A percentile compares a stretch with the other conserved stretches of the same genome.
These are phyloP conservation scores for Streptopelia turtur DNA, from an alignment of 2,797 vertebrate genomes.

Conservation along the genomic window DNA sequence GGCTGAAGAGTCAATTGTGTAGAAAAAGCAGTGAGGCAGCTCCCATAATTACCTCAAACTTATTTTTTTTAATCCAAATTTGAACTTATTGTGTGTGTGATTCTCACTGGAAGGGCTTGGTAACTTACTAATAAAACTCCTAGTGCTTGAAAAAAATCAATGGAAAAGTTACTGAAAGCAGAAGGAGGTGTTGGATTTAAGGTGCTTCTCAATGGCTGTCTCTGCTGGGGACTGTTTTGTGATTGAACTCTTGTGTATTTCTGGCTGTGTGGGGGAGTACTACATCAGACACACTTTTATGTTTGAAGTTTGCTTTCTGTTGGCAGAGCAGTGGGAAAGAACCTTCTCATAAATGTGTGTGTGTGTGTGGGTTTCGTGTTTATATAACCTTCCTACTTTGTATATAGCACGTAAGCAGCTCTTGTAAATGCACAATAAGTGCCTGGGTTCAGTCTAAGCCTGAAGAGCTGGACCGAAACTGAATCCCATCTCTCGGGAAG, in stretches of 20 bases:
- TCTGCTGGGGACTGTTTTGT: background rate
- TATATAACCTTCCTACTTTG: background rate
- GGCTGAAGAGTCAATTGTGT: background rate
- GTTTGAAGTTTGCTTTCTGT: background rate
- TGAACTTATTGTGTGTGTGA: background rate
- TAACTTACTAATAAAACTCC: background rate
- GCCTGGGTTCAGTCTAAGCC: accelerated
- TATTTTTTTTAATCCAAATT: background rate
- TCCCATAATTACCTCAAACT: background rate
- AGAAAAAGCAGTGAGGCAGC: background rate
- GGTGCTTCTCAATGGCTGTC: background rate
- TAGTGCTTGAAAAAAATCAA: background rate
- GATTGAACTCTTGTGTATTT: background rate
- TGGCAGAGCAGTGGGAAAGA: background rate
- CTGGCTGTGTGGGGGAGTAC: background rate
- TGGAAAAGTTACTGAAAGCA: background rate
- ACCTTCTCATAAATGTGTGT: background rate
- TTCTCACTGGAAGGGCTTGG: background rate
- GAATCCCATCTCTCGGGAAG: background rate
- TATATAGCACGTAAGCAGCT: accelerated
- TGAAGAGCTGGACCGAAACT: background rate
- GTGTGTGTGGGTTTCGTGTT: background rate
- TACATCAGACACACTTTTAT: background rate
- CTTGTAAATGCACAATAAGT: background rate
- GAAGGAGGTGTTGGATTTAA: background rate